phyloP scores from a whole-genome alignment of 2,888 invertebrate genomes.

The Teinopalpus imperialis region DNA sequence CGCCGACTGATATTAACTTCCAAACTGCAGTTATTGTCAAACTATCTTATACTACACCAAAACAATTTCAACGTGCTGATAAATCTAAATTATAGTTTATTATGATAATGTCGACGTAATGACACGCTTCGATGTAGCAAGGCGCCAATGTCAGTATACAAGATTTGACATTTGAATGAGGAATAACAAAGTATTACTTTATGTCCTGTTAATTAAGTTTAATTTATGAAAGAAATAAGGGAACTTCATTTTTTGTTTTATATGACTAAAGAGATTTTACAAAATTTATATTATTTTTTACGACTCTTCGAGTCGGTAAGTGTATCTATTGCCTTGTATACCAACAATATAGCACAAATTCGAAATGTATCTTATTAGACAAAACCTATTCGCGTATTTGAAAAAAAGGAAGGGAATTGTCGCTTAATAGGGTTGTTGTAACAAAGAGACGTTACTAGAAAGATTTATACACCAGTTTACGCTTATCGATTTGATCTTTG shows the following conservation, averaged over 20 bases:
- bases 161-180: slow-evolving; percentile 17
- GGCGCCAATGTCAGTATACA: slow-evolving; percentile 23
- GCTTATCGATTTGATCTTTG: slow-evolving; percentile 52
- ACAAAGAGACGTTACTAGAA: slow-evolving; percentile 62
- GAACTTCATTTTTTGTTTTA: no score
- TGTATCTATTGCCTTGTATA: no score
- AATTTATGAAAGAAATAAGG: no score
- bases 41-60: slow-evolving; percentile 35
- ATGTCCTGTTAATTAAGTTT: no score
- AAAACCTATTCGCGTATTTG: slow-evolving; percentile 60
- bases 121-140: slow-evolving; percentile 27
- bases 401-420: slow-evolving; percentile 54
- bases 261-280: no score
- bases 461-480: slow-evolving; percentile 48
- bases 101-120: slow-evolving; percentile 42
- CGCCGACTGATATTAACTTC: slow-evolving; percentile 34
- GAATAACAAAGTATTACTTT: no score
- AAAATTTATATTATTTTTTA: no score
- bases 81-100: slow-evolving; percentile 32
- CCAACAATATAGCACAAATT: not conserved
- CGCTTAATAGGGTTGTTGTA: slow-evolving; percentile 48
- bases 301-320: no score
- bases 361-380: slow-evolving; percentile 46
- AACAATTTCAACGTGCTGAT: slow-evolving; percentile 18
- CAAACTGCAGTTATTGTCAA: slow-evolving; percentile 44